These are phyloP conservation scores for Drosophila arizonae DNA, from an alignment of 1,140 invertebrate species.

Conservation along the genomic window DNA sequence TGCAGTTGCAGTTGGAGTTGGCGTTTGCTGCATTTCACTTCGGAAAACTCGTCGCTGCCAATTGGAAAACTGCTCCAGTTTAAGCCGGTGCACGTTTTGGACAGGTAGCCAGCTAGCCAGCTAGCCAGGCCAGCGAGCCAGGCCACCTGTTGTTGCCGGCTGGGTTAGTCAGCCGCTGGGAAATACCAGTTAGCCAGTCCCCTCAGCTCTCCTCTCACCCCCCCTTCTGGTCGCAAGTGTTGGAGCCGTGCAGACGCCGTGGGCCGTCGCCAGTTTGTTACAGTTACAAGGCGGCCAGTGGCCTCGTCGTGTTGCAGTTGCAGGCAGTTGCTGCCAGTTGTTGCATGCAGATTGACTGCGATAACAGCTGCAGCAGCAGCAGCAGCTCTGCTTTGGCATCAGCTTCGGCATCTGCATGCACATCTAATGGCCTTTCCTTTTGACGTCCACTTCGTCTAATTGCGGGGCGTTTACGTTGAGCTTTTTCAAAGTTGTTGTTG, in stretches of 20 bases:
- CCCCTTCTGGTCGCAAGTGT: constrained; percentile 39
- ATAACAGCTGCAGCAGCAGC: constrained; percentile 22
- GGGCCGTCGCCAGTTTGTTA: constrained; percentile 57
- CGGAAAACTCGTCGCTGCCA: constrained; percentile 59
- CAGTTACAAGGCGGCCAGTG: constrained; percentile 37
- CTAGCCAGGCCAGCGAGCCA: constrained; percentile 36
- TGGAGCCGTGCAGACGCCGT: constrained; percentile 66
- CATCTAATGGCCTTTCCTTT: constrained; percentile 74
- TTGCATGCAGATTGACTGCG: constrained; percentile 46
- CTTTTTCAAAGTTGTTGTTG: constrained; percentile 28
- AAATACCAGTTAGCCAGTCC: constrained; percentile 63
- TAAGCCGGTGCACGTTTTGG: constrained; percentile 75
- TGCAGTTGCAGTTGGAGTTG: constrained; percentile 12
- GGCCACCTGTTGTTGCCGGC: constrained; percentile 72
- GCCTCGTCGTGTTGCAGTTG: constrained; percentile 31
- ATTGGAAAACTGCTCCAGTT: constrained; percentile 80
- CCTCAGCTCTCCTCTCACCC: neutral
- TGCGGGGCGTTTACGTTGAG: constrained; percentile 59
- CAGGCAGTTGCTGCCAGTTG: constrained; percentile 20
- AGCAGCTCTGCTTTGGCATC: constrained; percentile 13
- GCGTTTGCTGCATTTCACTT: constrained; percentile 57
- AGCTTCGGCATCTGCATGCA: constrained; percentile 7
- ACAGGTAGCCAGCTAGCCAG: constrained; percentile 36
- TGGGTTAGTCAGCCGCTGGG: constrained; percentile 74
- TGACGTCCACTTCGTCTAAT: constrained; percentile 57